Evolutionary conservation across 2,888 invertebrate genomes (phyloP).

Genomic region (Luperina testacea): DNA sequence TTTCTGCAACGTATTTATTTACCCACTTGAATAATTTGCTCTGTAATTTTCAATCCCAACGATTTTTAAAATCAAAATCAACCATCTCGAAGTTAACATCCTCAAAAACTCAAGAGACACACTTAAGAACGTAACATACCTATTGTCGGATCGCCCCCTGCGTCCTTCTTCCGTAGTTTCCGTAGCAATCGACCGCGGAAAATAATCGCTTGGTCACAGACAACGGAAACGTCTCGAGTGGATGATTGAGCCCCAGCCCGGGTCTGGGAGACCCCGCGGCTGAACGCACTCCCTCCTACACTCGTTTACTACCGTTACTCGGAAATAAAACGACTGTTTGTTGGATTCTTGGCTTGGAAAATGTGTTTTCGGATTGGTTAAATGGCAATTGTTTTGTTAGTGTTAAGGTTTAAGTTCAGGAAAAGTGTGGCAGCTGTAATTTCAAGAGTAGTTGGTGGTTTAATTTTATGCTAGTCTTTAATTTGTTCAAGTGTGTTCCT

Average conservation of each 20-base stretch:
- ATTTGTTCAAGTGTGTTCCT: background rate
- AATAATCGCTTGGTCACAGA: slow-evolving; percentile 75
- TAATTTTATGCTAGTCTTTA: background rate
- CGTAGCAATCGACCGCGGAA: slow-evolving; percentile 59
- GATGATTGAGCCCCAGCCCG: slow-evolving; percentile 86
- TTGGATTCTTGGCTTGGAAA: slow-evolving; percentile 39
- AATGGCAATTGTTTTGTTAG: background rate
- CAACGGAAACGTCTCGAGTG: slow-evolving; percentile 88
- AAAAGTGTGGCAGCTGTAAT: background rate
- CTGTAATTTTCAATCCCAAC: background rate
- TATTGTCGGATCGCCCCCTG: slow-evolving; percentile 24
- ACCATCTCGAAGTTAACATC: background rate
- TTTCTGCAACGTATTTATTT: background rate
- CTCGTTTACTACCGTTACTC: slow-evolving; percentile 55
- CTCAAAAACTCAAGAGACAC: slow-evolving; percentile 13
- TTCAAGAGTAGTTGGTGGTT: background rate
- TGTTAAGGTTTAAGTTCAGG: background rate
- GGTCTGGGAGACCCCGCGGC: slow-evolving; percentile 72
- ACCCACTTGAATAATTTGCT: background rate
- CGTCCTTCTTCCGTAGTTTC: slow-evolving; percentile 46
- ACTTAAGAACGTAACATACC: slow-evolving; percentile 31
- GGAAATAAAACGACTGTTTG: slow-evolving; percentile 46
- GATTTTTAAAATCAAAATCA: background rate
- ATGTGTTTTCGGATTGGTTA: background rate
- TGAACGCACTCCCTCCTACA: slow-evolving; percentile 68